Percentiles rank a stretch among this genome's conserved stretches.
Evolutionary conservation across 1,140 invertebrate genomes (phyloP).

Genomic region (Himalopsyche phryganea): DNA sequence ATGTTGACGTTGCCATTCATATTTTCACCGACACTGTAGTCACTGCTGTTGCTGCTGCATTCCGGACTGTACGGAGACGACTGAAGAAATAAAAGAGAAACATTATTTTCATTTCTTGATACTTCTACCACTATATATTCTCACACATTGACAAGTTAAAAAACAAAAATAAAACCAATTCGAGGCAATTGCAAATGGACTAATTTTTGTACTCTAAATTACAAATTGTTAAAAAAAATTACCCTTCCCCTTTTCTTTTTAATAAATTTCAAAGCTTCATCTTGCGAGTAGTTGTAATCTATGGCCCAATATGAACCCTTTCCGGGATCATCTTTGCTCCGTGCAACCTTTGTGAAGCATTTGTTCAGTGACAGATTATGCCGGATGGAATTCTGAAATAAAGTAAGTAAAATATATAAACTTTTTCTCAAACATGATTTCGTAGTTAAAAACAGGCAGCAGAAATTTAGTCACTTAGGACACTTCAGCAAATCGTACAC

Average conservation of each 20-base stretch:
- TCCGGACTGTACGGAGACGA: conserved; percentile 52
- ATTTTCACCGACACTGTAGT: conserved; percentile 37
- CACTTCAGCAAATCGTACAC: too few relatives aligned
- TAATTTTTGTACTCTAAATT: too few relatives aligned
- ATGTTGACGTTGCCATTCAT: not conserved
- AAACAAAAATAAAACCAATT: too few relatives aligned
- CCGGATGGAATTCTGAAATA: conserved; percentile 82
- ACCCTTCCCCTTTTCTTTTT: conserved; percentile 40
- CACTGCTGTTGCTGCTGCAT: conserved; percentile 50
- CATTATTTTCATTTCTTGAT: too few relatives aligned
- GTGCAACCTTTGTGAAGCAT: conserved; percentile 68
- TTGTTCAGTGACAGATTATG: conserved; percentile 92
- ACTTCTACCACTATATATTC: too few relatives aligned
- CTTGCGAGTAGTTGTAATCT: conserved; percentile 64
- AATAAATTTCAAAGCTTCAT: conserved; percentile 79
- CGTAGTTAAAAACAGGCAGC: too few relatives aligned
- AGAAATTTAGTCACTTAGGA: too few relatives aligned
- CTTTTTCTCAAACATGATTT: too few relatives aligned
- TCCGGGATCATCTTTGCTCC: conserved; percentile 62
- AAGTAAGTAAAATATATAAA: not conserved
- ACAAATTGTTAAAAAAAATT: too few relatives aligned
- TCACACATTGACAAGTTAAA: too few relatives aligned
- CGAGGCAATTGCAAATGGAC: too few relatives aligned
- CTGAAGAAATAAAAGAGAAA: conserved; percentile 35
- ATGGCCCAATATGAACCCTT: conserved; percentile 65